Evolutionary conservation across 2,888 invertebrate genomes (phyloP).

Genomic region (Tetragonula carbonaria): DNA sequence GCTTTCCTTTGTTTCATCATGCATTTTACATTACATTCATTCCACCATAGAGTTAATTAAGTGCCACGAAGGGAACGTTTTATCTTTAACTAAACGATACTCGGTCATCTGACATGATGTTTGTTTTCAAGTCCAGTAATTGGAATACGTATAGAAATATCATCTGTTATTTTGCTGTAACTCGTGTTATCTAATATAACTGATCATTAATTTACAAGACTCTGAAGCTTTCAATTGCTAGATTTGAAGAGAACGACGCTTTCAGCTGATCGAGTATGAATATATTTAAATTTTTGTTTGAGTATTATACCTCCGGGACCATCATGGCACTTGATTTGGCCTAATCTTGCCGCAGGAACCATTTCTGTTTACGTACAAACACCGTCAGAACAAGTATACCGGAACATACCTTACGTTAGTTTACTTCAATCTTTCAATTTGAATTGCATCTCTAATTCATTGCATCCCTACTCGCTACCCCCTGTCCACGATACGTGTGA

Average conservation of each 20-base stretch:
- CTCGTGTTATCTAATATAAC: not conserved
- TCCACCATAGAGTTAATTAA: constrained; percentile 5
- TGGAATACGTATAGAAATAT: not conserved
- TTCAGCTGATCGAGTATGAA: constrained; percentile 3
- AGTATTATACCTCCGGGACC: constrained; percentile 31
- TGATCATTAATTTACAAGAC: not conserved
- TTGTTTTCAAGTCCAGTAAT: constrained; percentile 25
- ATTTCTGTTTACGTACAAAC: constrained; percentile 8
- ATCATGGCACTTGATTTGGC: constrained; percentile 28
- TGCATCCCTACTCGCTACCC: constrained; percentile 59
- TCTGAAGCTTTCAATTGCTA: not conserved
- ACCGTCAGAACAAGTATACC: constrained; percentile 1
- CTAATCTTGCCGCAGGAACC: constrained; percentile 27
- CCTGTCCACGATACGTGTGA: constrained; percentile 78
- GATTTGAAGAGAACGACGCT: not conserved
- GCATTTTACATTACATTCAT: constrained; percentile 26
- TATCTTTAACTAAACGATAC: constrained; percentile 26
- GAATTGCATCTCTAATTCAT: constrained; percentile 37
- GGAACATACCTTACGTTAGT: not conserved
- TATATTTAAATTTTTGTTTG: constrained; percentile 20
- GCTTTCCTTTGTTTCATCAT: constrained; percentile 15
- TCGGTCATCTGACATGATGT: not conserved
- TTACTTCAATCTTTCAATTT: not conserved
- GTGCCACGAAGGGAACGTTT: constrained; percentile 29
- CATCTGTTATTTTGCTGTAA: not conserved